Conservation (phyloP, 2,888 invertebrate genomes). For the Liodrosophila aerea region DNA sequence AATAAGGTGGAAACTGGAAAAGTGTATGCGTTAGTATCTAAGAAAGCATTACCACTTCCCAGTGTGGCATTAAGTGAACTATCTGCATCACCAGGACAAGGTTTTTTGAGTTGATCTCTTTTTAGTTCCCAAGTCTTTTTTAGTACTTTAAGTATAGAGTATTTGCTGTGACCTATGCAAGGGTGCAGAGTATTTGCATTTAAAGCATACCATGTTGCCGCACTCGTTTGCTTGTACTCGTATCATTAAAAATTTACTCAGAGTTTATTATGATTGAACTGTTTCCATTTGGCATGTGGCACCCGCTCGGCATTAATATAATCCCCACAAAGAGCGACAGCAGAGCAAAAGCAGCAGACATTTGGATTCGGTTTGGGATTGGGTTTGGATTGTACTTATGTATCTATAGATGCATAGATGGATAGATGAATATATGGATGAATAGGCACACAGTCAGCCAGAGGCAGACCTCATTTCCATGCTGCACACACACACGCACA, state of each 20-base stretch:
- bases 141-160: no score
- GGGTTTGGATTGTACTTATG: slow-evolving; percentile 17
- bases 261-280: slow-evolving; percentile 75
- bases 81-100: no score
- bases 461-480: slow-evolving; percentile 43
- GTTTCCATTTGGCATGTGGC: slow-evolving; percentile 67
- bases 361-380: slow-evolving; percentile 2
- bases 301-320: slow-evolving; percentile 61
- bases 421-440: slow-evolving; percentile 2
- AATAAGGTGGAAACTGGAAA: no score
- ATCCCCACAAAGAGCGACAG: slow-evolving; percentile 33
- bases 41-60: no score
- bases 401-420: slow-evolving; percentile 30
- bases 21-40: no score
- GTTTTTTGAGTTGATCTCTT: no score
- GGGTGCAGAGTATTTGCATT: background rate
- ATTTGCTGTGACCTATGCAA: no score
- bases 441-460: slow-evolving; percentile 17
- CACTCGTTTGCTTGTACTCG: slow-evolving; percentile 15
- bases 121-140: no score
- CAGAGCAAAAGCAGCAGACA: slow-evolving; percentile 29
- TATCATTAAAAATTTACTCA: slow-evolving; percentile 63
- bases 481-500: slow-evolving; percentile 28
- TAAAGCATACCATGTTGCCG: background rate
- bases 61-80: no score